These are phyloP conservation scores for Climacteris rufus DNA, from an alignment of 2,113 vertebrate species.

Conservation along the genomic window DNA sequence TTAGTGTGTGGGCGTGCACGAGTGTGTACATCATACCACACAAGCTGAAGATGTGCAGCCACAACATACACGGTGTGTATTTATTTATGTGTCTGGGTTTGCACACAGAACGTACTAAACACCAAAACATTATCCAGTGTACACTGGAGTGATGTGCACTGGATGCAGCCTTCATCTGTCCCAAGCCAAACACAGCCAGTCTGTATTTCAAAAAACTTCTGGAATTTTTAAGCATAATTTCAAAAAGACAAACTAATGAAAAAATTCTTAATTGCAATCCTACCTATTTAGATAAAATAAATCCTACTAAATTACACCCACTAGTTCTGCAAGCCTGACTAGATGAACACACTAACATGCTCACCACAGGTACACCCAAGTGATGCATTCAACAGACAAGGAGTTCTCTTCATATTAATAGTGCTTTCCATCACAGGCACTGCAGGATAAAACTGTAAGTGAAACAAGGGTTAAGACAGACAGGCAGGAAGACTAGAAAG, in stretches of 20 bases:
- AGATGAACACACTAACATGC: neutral
- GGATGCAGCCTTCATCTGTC: neutral
- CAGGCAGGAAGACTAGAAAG: neutral
- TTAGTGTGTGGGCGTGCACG: neutral
- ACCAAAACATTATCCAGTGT: neutral
- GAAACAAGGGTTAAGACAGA: neutral
- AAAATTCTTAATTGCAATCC: neutral
- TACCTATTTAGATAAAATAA: neutral
- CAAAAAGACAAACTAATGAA: neutral
- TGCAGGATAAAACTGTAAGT: neutral
- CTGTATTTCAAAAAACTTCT: neutral
- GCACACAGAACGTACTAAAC: neutral
- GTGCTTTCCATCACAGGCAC: neutral
- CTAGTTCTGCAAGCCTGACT: neutral
- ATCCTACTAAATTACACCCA: neutral
- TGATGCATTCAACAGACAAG: neutral
- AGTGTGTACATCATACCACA: slow-evolving; percentile 10
- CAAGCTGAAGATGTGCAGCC: slow-evolving; percentile 32
- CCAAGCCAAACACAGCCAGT: neutral
- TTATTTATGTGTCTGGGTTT: neutral
- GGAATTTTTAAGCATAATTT: neutral
- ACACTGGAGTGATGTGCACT: neutral
- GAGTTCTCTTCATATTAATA: neutral
- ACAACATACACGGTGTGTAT: neutral
- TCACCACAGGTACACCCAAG: neutral